Evolutionary conservation across 2,113 vertebrate genomes (phyloP), one percentile per base, ranked within the genome.

Genomic region (Atractosteus spatula): DNA sequence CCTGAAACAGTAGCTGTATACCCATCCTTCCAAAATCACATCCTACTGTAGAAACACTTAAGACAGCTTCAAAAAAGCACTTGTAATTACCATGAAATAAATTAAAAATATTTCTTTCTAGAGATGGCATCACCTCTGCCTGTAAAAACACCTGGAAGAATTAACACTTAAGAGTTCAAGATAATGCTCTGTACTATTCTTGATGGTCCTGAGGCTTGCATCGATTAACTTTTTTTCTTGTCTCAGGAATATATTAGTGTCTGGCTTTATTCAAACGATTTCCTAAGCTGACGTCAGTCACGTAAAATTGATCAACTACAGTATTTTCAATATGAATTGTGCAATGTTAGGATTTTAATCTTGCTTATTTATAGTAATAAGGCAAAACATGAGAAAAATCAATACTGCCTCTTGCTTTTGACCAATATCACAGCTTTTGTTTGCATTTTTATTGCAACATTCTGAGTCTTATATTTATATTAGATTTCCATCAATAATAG

Each of bases 361-460:
- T 16, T 59, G 67, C n/a, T 17, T 67, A 81, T 77, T 78, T 77
- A 55, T 75, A 79, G 72, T 45, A 7, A 61, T 42, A 13, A 10
- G 54, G 66, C 54, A 62, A 74, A 71, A 69, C 10, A 14, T 7
- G 61, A 14, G 44, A 8, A 7, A 68, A 72, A 77, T 79, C 63
- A 75, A 71, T 71, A 67, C 16, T 13, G 71, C 6, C 41, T 71
- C 65, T 69, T 42, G 62, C 66, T 16, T 62, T 74, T 10, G 54
- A 63, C 69, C 41, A 66, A 74, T 57, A 69, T 13, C 43, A 68
- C 57, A 1, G 59, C 8, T 63, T 67, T 68, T 76, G 55, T 68
- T 3, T 67, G 71, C 67, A 70, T 62, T 64, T 71, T 78, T 74
- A 71, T 41, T 13, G 68, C 7, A 16, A 41, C 72, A 65, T 51